Base-by-base conservation (phyloP, 2,888 invertebrate genomes). In the Emmelina monodactyla region DNA sequence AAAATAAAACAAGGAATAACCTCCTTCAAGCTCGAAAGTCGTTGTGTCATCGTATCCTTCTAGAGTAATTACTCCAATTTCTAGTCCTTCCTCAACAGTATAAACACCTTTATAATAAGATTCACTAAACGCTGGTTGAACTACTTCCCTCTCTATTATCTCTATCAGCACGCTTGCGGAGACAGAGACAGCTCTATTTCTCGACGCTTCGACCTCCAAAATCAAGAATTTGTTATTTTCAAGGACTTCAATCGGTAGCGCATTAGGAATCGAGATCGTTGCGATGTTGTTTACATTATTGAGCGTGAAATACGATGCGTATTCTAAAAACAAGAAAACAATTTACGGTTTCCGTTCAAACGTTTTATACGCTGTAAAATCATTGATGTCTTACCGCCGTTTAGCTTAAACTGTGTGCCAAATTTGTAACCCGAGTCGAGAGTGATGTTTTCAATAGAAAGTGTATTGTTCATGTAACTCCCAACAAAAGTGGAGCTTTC, bases 141-240 rank as follows among this genome's bases (percentile, higher is more conserved):
- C 31, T 14, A 50, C 40, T 19, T 49, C 47, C 35, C 50, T 47
- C 35, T 39, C 46, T 16, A 58, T 37, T 28, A 68, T 39, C 31
- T 59, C 53, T 22, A 71, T 49, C 16, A 71, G 39, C 14, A 68
- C 35, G 22, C 49, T 55, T 2, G 65, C 44, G 33, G 48, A 46
- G 15, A 42, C 58, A 10, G 67, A 38, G n/a, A 64, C 47, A 1
- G 69, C 65, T 39, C 58, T 50, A 22, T 51, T 49, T 42, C 62
- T 54, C 12, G 43, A 46, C 22, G 71, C 73, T 49, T 59, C 53
- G 12, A 75, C 37, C 40, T 66, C 58, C 15, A 75, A 43, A n/a
- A 62, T 41, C 42, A 75, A 48, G 38, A 62, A 61, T 22, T 50
- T 45, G 14, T 51, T 47, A 28, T 45, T 43, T 33, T 48, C 41